phyloP scores from a whole-genome alignment of 2,888 invertebrate genomes.

The Tetanocera ferruginea region DNA sequence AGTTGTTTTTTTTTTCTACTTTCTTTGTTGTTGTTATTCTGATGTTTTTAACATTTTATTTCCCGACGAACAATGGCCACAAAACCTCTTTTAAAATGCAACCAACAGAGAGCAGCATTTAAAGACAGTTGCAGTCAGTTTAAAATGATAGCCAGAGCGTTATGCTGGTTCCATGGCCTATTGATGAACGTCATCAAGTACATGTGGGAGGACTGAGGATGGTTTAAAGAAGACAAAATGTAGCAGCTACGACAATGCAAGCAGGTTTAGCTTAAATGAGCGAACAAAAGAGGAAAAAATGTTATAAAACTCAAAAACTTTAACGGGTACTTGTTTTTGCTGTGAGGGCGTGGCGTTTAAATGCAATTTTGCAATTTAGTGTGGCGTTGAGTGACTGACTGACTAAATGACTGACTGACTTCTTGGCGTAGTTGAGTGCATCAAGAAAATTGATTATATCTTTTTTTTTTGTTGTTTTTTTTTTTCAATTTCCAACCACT shows the following conservation, averaged over 20 bases:
- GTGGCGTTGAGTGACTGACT: not conserved
- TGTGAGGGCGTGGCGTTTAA: constrained; percentile 1
- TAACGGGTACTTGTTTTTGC: not conserved
- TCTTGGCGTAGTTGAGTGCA: constrained; percentile 8
- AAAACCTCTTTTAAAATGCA: not conserved
- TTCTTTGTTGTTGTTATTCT: not conserved
- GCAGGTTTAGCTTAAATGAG: not conserved
- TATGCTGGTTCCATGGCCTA: not conserved
- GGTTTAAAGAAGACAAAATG: not conserved
- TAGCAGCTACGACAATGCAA: not conserved
- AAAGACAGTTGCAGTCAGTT: not conserved
- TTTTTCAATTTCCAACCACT: not conserved
- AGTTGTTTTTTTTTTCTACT: not conserved
- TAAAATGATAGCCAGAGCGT: not conserved
- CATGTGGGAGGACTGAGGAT: no score
- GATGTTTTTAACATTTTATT: constrained; percentile 16
- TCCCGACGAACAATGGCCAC: constrained; percentile 2
- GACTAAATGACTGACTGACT: constrained; percentile 1
- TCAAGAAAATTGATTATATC: constrained; percentile 13
- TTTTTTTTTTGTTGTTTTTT: not conserved
- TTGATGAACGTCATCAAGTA: constrained; percentile 4
- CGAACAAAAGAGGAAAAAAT: not conserved
- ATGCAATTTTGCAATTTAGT: constrained; percentile 18
- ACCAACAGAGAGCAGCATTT: not conserved
- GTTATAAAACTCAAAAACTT: no score